phyloP scores from a whole-genome alignment of 1,140 invertebrate genomes.

The Sycobia sp. region DNA sequence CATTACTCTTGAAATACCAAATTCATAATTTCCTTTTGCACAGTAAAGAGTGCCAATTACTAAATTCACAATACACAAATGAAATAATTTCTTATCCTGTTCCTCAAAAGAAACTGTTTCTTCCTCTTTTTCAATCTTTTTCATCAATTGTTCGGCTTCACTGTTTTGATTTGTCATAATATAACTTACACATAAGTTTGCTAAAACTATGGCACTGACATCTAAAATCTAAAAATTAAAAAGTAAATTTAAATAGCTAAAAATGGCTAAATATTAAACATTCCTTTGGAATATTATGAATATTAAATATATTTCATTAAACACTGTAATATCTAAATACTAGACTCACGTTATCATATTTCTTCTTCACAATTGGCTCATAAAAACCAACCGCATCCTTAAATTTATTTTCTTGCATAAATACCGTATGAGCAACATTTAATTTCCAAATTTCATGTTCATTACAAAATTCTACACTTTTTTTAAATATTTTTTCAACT shows the following conservation, averaged over 20 bases:
- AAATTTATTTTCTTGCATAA: constrained; percentile 99
- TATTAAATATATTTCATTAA: no score
- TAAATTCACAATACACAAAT: constrained; percentile 98
- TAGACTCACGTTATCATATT: constrained; percentile 88
- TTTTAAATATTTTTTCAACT: constrained; percentile 93
- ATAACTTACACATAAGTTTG: constrained; percentile 98
- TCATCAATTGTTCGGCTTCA: constrained; percentile 98
- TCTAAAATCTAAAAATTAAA: constrained; percentile 75
- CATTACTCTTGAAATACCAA: constrained; percentile 96
- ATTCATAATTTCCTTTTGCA: constrained; percentile 98
- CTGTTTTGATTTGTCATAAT: constrained; percentile 99
- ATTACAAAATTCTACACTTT: constrained; percentile 97
- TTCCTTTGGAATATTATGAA: no score
- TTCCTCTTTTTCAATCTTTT: constrained; percentile 98
- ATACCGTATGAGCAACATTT: constrained; percentile 97
- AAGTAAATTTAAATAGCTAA: no score
- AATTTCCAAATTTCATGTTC: constrained; percentile 96
- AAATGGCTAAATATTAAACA: no score
- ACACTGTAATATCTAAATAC: no score
- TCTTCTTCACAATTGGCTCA: constrained; percentile 96
- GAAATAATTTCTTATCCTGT: constrained; percentile 93
- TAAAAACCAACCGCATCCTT: constrained; percentile 98
- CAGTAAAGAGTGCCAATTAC: constrained; percentile 98
- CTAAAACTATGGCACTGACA: constrained; percentile 94
- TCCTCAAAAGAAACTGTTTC: constrained; percentile 91